Evolutionary conservation across 2,797 vertebrate genomes (phyloP).

Genomic region (Chelmon rostratus): DNA sequence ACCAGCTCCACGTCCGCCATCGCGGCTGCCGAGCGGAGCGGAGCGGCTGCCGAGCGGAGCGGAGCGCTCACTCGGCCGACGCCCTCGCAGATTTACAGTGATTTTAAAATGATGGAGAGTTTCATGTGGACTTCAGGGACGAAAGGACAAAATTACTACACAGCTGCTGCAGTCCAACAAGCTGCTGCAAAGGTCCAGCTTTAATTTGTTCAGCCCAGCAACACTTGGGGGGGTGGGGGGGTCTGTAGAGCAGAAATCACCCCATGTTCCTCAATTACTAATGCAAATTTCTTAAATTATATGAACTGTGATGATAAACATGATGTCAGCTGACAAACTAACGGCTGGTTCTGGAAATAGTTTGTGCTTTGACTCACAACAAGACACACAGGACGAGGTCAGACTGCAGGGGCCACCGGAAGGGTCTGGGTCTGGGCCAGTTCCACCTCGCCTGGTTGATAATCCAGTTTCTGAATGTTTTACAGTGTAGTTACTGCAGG

Average conservation of each 20-base stretch:
- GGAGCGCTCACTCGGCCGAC: too few relatives aligned
- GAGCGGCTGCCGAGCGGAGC: too few relatives aligned
- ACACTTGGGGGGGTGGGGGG: not conserved
- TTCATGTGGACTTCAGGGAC: slow-evolving; percentile 60
- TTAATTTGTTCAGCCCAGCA: slow-evolving; percentile 45
- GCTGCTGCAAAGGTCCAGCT: slow-evolving; percentile 17
- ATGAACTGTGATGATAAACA: not conserved
- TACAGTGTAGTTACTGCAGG: too few relatives aligned
- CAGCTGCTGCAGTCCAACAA: slow-evolving; percentile 36
- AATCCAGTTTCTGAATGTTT: too few relatives aligned
- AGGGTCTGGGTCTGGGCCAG: too few relatives aligned
- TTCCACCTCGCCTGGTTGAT: too few relatives aligned
- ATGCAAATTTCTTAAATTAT: not conserved
- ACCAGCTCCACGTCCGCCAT: slow-evolving; percentile 56
- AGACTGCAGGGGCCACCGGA: too few relatives aligned
- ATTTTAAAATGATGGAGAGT: slow-evolving; percentile 38
- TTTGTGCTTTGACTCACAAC: too few relatives aligned
- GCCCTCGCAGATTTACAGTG: slow-evolving; percentile 12
- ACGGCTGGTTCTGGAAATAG: not conserved
- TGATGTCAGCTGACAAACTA: not conserved
- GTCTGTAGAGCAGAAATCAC: not conserved
- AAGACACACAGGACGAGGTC: too few relatives aligned
- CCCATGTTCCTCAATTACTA: not conserved
- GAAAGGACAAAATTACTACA: slow-evolving; percentile 48
- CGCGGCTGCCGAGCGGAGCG: too few relatives aligned